Base-by-base conservation (phyloP, 2,113 vertebrate genomes). In the Ictalurus furcatus region DNA sequence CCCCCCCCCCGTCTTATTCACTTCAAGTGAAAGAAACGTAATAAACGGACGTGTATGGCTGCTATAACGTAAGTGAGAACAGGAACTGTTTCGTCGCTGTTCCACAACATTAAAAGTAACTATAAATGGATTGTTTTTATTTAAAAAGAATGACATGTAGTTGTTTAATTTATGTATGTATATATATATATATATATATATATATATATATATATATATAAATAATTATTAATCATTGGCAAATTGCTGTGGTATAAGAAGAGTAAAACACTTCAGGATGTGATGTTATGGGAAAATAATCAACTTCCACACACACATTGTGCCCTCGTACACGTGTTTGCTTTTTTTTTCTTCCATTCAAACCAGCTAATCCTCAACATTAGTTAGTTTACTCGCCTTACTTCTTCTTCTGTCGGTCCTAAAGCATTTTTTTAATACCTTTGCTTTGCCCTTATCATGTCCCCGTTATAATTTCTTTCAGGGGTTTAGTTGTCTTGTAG, bases 301-400 rank as follows among this genome's bases (percentile, higher is more conserved):
- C 16, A 58, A 21, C 54, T 25, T 28, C 28, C 14, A 6, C 0
- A 54, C 52, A 30, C 52, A 52, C 52, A 19, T 7, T 16, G 76
- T 52, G 73, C 12, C 4, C 76, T 19, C 12, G 0, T 1, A 52
- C 48, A 54, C 48, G 6, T 30, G 16, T 54, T 56, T 80, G 6
- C 8, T 6, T 54, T 30, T 80, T 17, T 58, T 81, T 81, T 34
- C 14, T 58, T 56, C 30, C 28, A 80, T 6, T 12, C 12, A 13
- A 28, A 52, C 21, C 44, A 79, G 4, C 23, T 81, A 59, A 61
- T 59, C 80, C 7, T 69, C 52, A 80, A 23, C 52, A 74, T 58
- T 80, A 48, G 82, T 85, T 52, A 54, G 59, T 85, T 88, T 81
- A 5, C 28, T 34, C 74, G 54, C 78, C 34, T 88, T 73, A 61